Percentiles rank a stretch among this genome's conserved stretches.
Evolutionary conservation across 2,797 vertebrate genomes (phyloP).

Genomic region (Rhinoraja longicauda): DNA sequence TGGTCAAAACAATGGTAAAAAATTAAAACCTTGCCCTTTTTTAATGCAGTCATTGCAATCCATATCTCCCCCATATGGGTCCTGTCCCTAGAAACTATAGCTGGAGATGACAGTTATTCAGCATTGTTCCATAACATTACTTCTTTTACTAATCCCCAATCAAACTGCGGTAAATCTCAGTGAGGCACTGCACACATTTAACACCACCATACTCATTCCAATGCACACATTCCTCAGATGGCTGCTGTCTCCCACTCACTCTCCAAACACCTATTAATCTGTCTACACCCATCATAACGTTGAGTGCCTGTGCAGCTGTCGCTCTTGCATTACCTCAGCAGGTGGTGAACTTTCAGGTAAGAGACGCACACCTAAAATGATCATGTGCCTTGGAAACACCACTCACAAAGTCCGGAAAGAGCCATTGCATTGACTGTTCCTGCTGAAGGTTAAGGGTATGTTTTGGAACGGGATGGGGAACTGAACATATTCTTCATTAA

Average conservation of each 20-base stretch:
- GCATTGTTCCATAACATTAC: not conserved
- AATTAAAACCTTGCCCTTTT: not conserved
- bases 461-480: too few species aligned
- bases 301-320: constrained; percentile 10
- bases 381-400: not conserved
- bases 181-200: not conserved
- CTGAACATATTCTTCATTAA: constrained; percentile 4
- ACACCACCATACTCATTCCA: constrained; percentile 23
- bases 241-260: constrained; percentile 69
- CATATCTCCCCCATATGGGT: not conserved
- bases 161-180: not conserved
- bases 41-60: not conserved
- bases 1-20: not conserved
- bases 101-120: not conserved
- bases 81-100: not conserved
- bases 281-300: constrained; percentile 49
- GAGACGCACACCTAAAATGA: not conserved
- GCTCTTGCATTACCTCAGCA: not conserved
- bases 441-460: not conserved
- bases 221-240: constrained; percentile 65
- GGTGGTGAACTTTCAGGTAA: constrained; percentile 1
- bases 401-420: not conserved
- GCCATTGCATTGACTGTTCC: not conserved
- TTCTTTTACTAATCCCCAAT: not conserved
- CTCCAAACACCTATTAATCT: constrained; percentile 84